phyloP scores from a whole-genome alignment of 2,113 vertebrate species.

The human region DNA sequence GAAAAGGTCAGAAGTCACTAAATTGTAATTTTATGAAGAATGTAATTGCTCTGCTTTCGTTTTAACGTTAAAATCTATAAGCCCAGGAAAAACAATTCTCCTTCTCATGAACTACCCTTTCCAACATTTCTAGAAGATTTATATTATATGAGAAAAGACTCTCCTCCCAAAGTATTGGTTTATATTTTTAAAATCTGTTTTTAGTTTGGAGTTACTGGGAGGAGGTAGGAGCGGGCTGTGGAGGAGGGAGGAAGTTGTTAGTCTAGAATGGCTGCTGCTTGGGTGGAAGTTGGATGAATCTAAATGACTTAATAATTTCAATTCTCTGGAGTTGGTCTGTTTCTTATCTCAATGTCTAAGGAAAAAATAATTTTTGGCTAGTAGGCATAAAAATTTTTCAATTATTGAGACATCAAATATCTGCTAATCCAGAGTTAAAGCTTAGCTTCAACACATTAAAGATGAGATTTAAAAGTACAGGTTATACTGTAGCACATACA shows the following conservation, averaged over 20 bases:
- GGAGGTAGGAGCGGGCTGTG: not conserved
- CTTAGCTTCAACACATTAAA: not conserved
- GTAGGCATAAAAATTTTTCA: not conserved
- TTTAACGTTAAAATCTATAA: conserved; percentile 56
- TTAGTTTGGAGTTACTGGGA: conserved; percentile 54
- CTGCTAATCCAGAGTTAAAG: not conserved
- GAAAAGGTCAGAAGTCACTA: conserved; percentile 73
- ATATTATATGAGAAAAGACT: conserved; percentile 43
- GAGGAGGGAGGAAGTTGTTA: not conserved
- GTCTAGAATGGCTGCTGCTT: not conserved
- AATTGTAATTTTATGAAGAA: conserved; percentile 76
- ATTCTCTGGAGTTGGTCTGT: conserved; percentile 6
- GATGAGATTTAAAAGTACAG: not conserved
- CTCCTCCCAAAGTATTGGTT: not conserved
- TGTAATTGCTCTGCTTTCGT: conserved; percentile 63
- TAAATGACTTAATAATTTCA: not conserved
- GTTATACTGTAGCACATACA: not conserved
- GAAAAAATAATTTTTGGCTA: conserved; percentile 52
- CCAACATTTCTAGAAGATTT: conserved; percentile 61
- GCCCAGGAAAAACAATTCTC: conserved; percentile 49
- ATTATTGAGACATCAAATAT: conserved; percentile 44
- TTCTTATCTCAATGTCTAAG: not conserved
- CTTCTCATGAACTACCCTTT: conserved; percentile 60
- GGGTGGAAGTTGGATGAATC: not conserved
- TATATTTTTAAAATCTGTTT: conserved; percentile 69